phyloP scores from a whole-genome alignment of 2,113 vertebrate species.

The Piaya cayana region DNA sequence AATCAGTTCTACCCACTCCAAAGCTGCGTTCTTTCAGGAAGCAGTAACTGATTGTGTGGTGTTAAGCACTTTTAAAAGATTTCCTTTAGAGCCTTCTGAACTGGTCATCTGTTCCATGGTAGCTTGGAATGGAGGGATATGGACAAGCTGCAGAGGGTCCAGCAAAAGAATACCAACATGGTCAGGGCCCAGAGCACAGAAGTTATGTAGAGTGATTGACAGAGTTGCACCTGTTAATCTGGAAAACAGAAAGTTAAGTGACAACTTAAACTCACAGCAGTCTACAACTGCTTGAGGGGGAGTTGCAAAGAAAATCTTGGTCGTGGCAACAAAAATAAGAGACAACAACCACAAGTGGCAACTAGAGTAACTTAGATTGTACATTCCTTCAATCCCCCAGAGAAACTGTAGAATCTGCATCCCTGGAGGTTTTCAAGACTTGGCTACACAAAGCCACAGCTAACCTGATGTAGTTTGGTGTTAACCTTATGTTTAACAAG shows the following conservation, averaged over 20 bases:
- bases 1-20: not conserved
- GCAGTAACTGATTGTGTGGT: rapidly evolving
- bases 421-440: not conserved
- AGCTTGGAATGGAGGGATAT: not conserved
- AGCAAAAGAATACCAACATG: not conserved
- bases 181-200: not conserved
- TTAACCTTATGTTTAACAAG: not conserved
- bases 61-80: not conserved
- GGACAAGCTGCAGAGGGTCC: not conserved
- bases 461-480: not conserved
- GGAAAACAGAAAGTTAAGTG: not conserved
- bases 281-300: not conserved
- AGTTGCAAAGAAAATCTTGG: not conserved
- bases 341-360: not conserved
- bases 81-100: not conserved
- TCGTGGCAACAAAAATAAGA: not conserved
- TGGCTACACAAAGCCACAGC: not conserved
- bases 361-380: not conserved
- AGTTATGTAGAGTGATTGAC: not conserved
- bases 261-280: not conserved
- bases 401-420: not conserved
- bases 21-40: not conserved
- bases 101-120: not conserved
- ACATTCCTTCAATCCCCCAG: not conserved
- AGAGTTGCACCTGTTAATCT: not conserved